phyloP scores from a whole-genome alignment of 1,140 invertebrate genomes.

The Papilio xuthus region DNA sequence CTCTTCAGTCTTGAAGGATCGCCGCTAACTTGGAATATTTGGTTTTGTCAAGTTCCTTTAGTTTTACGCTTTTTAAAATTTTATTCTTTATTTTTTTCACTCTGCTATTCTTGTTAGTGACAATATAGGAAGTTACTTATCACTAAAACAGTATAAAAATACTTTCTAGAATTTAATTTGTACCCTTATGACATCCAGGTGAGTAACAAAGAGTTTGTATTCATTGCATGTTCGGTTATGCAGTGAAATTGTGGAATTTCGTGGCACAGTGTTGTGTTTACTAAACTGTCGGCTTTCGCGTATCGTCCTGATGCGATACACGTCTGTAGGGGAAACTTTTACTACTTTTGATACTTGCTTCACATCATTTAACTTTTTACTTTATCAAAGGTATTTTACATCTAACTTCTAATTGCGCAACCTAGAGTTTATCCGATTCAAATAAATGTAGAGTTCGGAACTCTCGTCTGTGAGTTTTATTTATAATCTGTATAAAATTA shows the following conservation, averaged over 20 bases:
- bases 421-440: not conserved
- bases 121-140: not conserved
- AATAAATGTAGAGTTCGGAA: not conserved
- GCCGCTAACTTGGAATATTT: too few species aligned
- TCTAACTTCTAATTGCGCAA: not conserved
- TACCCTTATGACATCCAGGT: slow-evolving; percentile 32
- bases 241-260: slow-evolving; percentile 77
- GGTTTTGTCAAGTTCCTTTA: too few species aligned
- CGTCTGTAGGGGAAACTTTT: slow-evolving; percentile 62
- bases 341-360: slow-evolving; percentile 40
- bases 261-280: slow-evolving; percentile 61
- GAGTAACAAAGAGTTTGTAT: slow-evolving; percentile 57
- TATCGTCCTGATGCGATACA: slow-evolving; percentile 54
- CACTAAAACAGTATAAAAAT: not conserved
- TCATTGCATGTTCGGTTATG: slow-evolving; percentile 56
- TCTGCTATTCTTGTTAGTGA: not conserved
- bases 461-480: too few species aligned
- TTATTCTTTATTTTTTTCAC: not conserved
- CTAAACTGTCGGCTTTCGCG: slow-evolving; percentile 68
- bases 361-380: not conserved
- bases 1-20: too few species aligned
- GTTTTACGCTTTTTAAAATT: not conserved
- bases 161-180: slow-evolving; percentile 18
- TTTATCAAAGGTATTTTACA: not conserved
- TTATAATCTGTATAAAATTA: too few species aligned